Conservation (phyloP, 2,888 invertebrate genomes). For the Amphipyra berbera region DNA sequence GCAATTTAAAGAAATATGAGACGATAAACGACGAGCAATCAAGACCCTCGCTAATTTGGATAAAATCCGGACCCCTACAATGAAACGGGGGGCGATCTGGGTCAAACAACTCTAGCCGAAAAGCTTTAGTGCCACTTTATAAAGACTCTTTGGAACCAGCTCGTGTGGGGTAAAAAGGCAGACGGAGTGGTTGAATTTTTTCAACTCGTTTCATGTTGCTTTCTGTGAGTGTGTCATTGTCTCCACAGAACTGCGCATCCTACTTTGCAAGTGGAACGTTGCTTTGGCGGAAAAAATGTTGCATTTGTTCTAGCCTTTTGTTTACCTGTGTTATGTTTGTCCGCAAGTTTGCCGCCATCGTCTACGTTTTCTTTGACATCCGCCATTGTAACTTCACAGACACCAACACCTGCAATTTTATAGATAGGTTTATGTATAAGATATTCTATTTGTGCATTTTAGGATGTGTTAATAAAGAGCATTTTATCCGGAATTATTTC, state of each 20-base stretch:
- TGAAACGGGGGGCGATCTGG: conserved; percentile 18
- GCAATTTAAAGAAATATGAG: conserved; percentile 1
- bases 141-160: conserved; percentile 17
- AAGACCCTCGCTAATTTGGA: conserved; percentile 14
- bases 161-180: conserved; percentile 10
- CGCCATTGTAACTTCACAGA: conserved; percentile 70
- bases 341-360: conserved; percentile 69
- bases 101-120: conserved; percentile 20
- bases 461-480: conserved; percentile 34
- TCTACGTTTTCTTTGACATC: conserved; percentile 76
- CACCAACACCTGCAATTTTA: conserved; percentile 56
- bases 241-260: conserved; percentile 22
- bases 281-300: conserved; percentile 6
- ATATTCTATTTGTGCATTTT: conserved; percentile 6
- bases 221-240: conserved; percentile 18
- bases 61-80: conserved; percentile 29
- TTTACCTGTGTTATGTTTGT: conserved; percentile 86
- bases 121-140: conserved; percentile 4
- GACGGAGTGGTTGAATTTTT: conserved; percentile 11
- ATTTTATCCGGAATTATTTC: conserved; percentile 36
- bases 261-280: conserved; percentile 10
- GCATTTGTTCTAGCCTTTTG: conserved; percentile 17
- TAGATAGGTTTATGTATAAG: conserved; percentile 11
- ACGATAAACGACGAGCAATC: conserved; percentile 3
- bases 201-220: conserved; percentile 12